phyloP scores from a whole-genome alignment of 2,797 vertebrate genomes.

The Anabas testudineus region DNA sequence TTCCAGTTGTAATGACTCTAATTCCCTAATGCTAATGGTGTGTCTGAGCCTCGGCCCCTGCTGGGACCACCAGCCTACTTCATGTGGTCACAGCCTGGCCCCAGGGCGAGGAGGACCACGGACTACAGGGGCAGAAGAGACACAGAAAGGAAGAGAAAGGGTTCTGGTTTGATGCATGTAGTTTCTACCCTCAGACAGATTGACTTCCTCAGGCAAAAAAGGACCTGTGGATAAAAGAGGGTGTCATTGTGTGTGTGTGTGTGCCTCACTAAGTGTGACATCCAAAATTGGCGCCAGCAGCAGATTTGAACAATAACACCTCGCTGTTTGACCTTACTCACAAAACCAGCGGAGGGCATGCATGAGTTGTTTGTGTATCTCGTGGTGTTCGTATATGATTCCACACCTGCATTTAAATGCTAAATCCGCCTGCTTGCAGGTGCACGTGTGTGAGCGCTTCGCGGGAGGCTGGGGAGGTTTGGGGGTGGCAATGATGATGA shows the following conservation, averaged over 20 bases:
- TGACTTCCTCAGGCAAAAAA: conserved; percentile 76
- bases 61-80: conserved; percentile 83
- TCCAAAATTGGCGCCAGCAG: conserved; percentile 74
- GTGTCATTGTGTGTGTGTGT: conserved; percentile 54
- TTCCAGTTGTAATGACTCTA: conserved; percentile 86
- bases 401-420: conserved; percentile 55
- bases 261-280: conserved; percentile 57
- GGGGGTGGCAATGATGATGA: conserved; percentile 71
- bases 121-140: conserved; percentile 48
- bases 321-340: conserved; percentile 68
- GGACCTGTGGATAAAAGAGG: conserved; percentile 77
- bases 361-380: conserved; percentile 13
- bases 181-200: conserved; percentile 73
- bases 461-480: conserved; percentile 46
- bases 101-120: conserved; percentile 65
- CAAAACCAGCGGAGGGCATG: conserved; percentile 48
- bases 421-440: conserved; percentile 35
- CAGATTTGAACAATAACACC: conserved; percentile 74
- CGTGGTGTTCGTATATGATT: conserved; percentile 12
- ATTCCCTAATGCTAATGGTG: conserved; percentile 91
- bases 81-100: conserved; percentile 85
- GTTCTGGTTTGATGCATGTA: conserved; percentile 68
- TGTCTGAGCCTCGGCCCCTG: conserved; percentile 87
- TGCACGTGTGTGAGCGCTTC: conserved; percentile 2
- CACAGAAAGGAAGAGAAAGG: conserved; percentile 31